A percentile compares a stretch with the other conserved stretches of the same genome.
Evolutionary conservation across 2,888 invertebrate species (phyloP).

Genomic region (Dasypogon diadema): DNA sequence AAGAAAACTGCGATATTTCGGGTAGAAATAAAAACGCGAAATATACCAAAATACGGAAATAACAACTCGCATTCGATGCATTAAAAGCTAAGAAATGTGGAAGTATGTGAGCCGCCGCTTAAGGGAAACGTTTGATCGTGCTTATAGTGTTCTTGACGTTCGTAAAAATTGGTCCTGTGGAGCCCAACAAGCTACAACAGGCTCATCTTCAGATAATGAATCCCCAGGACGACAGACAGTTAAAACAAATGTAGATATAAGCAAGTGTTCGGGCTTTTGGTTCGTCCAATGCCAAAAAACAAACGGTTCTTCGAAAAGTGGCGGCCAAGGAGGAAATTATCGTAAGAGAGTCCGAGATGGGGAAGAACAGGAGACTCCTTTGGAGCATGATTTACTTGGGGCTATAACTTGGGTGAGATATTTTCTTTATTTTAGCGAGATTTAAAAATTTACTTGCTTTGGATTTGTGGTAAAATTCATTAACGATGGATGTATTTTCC

Average conservation of each 20-base stretch:
- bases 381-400: conserved; percentile 54
- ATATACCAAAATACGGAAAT: neutral
- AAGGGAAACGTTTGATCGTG: conserved; percentile 70
- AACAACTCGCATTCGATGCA: conserved; percentile 40
- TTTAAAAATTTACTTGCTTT: too few relatives aligned
- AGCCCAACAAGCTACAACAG: conserved; percentile 17
- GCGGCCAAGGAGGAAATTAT: neutral
- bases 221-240: neutral
- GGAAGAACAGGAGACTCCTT: neutral
- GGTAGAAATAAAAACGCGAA: neutral
- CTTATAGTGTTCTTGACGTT: conserved; percentile 70
- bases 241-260: neutral
- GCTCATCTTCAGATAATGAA: conserved; percentile 27
- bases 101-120: conserved; percentile 71
- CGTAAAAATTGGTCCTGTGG: conserved; percentile 66
- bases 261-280: neutral
- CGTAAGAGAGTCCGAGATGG: neutral
- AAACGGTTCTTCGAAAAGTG: conserved; percentile 5
- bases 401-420: conserved; percentile 69
- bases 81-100: conserved; percentile 69
- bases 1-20: too few relatives aligned
- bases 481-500: too few relatives aligned
- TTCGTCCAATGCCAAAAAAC: neutral
- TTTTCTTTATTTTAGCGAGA: too few relatives aligned
- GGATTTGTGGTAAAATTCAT: too few relatives aligned